Evolutionary conservation across 2,888 invertebrate species (phyloP).

Genomic region (Ashinkailepas kermadecensis): DNA sequence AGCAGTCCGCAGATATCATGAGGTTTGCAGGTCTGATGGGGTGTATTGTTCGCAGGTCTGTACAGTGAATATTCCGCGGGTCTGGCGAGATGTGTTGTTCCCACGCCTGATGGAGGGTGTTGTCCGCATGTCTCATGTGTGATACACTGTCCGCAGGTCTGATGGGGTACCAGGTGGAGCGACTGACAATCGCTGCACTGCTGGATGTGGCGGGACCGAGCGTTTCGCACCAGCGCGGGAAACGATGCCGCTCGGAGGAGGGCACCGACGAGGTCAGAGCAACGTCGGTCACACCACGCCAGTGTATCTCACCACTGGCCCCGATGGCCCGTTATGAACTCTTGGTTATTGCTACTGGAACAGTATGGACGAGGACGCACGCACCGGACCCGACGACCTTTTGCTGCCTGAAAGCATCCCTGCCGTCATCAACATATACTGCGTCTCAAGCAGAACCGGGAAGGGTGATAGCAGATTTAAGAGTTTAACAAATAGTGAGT

Average conservation of each 20-base stretch:
- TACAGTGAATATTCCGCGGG: constrained; percentile 45
- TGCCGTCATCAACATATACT: too few relatives aligned
- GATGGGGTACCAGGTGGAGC: constrained; percentile 18
- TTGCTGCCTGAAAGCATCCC: too few relatives aligned
- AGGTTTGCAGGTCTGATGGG: constrained; percentile 55
- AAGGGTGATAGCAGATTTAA: too few relatives aligned
- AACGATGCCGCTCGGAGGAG: background rate
- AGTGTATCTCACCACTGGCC: too few relatives aligned
- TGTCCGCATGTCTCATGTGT: constrained; percentile 43
- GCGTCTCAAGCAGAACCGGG: too few relatives aligned
- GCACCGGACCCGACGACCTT: too few relatives aligned
- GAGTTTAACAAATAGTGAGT: too few relatives aligned
- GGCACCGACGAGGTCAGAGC: constrained; percentile 56
- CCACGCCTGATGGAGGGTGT: constrained; percentile 38
- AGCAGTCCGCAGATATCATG: too few relatives aligned
- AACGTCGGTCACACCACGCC: too few relatives aligned
- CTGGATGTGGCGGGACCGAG: constrained; percentile 17
- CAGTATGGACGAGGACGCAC: too few relatives aligned
- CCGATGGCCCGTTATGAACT: too few relatives aligned
- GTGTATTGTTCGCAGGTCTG: constrained; percentile 38
- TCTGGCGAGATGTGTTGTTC: constrained; percentile 51
- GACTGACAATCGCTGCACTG: background rate
- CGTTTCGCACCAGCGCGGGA: constrained; percentile 9
- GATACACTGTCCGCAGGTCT: constrained; percentile 44
- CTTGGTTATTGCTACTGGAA: too few relatives aligned